These are phyloP conservation scores for Aurelia sp. DNA, from an alignment of 30 jellyfish, hydroid and myxozoan species.

Conservation along the genomic window DNA sequence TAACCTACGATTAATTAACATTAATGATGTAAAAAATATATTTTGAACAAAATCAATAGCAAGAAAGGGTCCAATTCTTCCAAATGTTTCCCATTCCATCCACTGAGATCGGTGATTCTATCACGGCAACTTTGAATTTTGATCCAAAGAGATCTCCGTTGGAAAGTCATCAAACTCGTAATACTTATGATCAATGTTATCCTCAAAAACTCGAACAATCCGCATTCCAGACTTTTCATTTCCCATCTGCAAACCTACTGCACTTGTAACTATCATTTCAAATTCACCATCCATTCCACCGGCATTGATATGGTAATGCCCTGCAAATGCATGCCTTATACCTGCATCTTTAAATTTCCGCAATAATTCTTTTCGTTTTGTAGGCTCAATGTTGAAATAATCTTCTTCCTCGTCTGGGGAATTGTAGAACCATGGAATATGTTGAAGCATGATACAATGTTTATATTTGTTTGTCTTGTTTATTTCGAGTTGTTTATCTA, in stretches of 20 bases:
- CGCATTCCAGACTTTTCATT: slow-evolving; percentile 90
- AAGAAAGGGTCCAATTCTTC: too few relatives aligned
- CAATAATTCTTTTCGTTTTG: slow-evolving; percentile 39
- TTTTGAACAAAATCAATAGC: too few relatives aligned
- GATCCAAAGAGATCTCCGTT: slow-evolving; percentile 20
- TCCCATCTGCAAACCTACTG: slow-evolving; percentile 94
- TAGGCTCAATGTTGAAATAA: slow-evolving; percentile 79
- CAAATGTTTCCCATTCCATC: too few relatives aligned
- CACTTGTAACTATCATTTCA: slow-evolving; percentile 90
- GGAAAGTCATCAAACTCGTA: slow-evolving; percentile 81
- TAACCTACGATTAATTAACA: too few relatives aligned
- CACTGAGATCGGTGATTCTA: too few relatives aligned
- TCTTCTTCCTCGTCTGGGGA: slow-evolving; percentile 86
- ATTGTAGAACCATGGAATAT: slow-evolving; percentile 89
- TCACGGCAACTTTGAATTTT: slow-evolving; percentile 37
- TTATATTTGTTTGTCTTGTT: slow-evolving; percentile 46
- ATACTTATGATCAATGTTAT: slow-evolving; percentile 83
- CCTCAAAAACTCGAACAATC: slow-evolving; percentile 81
- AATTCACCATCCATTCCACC: slow-evolving; percentile 85
- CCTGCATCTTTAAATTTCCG: slow-evolving; percentile 76
- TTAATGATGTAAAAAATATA: too few relatives aligned
- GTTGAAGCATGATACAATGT: slow-evolving; percentile 86
- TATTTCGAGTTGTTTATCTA: slow-evolving; percentile 67
- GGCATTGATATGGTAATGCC: slow-evolving; percentile 96
- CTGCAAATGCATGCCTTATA: slow-evolving; percentile 81